Evolutionary conservation across 2,888 invertebrate species (phyloP).

Genomic region (Tetropium fuscum): DNA sequence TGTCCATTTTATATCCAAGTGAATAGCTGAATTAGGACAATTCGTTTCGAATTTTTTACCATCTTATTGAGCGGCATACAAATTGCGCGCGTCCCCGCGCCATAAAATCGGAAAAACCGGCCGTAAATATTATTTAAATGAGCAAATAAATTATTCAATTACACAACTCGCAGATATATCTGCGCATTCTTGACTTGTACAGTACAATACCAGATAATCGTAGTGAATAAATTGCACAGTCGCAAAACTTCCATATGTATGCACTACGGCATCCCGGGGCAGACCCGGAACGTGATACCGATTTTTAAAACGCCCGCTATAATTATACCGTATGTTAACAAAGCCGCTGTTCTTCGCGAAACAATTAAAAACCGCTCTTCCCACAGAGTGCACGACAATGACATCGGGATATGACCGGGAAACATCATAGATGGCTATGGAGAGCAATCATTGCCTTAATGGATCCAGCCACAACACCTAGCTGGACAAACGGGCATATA

Average conservation of each 20-base stretch:
- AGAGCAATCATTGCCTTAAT: constrained; percentile 53
- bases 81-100: constrained; percentile 47
- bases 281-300: constrained; percentile 52
- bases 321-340: constrained; percentile 39
- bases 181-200: constrained; percentile 40
- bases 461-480: constrained; percentile 51
- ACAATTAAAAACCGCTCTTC: constrained; percentile 57
- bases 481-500: constrained; percentile 48
- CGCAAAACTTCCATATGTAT: constrained; percentile 25
- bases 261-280: constrained; percentile 44
- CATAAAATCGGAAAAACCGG: constrained; percentile 43
- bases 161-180: constrained; percentile 48
- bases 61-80: constrained; percentile 39
- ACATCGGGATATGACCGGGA: constrained; percentile 53
- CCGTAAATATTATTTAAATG: constrained; percentile 54
- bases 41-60: constrained; percentile 35
- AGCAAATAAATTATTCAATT: constrained; percentile 55
- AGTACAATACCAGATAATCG: constrained; percentile 46
- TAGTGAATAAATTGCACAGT: constrained; percentile 30
- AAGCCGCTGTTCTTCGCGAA: constrained; percentile 39
- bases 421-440: constrained; percentile 52
- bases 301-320: constrained; percentile 45
- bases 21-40: constrained; percentile 37
- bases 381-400: constrained; percentile 55
- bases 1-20: constrained; percentile 26